Percentiles rank a stretch among this genome's conserved stretches.
phyloP scores from a whole-genome alignment of 23 tunicate genomes.

The Diplosoma virens region DNA sequence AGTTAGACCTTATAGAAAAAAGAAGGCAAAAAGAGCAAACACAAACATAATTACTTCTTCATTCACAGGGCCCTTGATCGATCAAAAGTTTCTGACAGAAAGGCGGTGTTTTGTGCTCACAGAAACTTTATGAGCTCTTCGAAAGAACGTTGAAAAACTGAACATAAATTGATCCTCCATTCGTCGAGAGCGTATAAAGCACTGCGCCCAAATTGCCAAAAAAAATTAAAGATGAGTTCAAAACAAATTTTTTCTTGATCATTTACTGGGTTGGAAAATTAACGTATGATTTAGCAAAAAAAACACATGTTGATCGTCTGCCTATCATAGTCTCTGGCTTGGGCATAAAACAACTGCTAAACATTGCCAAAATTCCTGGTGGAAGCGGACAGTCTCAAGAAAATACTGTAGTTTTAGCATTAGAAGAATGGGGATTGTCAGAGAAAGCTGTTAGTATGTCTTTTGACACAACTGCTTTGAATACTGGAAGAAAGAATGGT shows the following conservation, averaged over 20 bases:
- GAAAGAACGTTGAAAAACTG: not conserved
- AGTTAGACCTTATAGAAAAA: not conserved
- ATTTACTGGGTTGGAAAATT: slow-evolving; percentile 32
- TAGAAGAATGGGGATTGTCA: slow-evolving; percentile 27
- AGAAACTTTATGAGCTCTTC: not conserved
- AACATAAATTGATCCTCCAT: slow-evolving; percentile 24
- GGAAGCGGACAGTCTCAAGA: slow-evolving; percentile 18
- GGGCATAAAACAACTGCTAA: slow-evolving; percentile 14
- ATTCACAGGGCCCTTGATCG: slow-evolving; percentile 17
- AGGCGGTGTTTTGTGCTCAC: slow-evolving; percentile 6
- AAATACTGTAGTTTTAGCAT: slow-evolving; percentile 18
- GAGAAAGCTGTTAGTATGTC: slow-evolving; percentile 25
- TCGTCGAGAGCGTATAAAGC: slow-evolving; percentile 14
- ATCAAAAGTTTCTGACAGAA: slow-evolving; percentile 26
- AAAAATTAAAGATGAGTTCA: not conserved
- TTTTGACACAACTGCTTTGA: slow-evolving; percentile 9
- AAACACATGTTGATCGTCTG: slow-evolving; percentile 19
- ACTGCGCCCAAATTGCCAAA: slow-evolving; percentile 18
- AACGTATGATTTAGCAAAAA: slow-evolving; percentile 9
- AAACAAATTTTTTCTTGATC: not conserved
- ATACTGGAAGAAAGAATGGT: slow-evolving; percentile 16
- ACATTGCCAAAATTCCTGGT: slow-evolving; percentile 21
- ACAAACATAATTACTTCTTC: not conserved
- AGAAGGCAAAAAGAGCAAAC: not conserved
- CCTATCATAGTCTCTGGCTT: slow-evolving; percentile 11